Percentiles rank a stretch among this genome's conserved stretches.
These are phyloP conservation scores for Matsumyia berberina DNA, from an alignment of 2,888 invertebrate species.

Conservation along the genomic window DNA sequence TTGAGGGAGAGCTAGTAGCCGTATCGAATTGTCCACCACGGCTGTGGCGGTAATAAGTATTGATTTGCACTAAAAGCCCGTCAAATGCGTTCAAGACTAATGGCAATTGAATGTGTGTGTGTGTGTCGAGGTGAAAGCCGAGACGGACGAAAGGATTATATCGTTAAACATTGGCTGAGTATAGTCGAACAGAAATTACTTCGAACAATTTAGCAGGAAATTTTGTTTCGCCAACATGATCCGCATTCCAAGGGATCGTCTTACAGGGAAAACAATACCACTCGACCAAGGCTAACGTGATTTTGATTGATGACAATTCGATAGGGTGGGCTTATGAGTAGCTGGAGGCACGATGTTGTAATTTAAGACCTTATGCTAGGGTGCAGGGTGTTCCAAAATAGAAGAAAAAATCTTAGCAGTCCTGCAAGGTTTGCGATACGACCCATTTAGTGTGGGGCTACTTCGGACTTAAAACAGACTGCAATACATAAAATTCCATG, in stretches of 20 bases:
- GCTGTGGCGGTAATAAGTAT: slow-evolving; percentile 45
- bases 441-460: too few species aligned
- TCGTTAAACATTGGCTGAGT: slow-evolving; percentile 52
- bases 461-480: too few species aligned
- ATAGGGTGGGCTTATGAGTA: slow-evolving; percentile 6
- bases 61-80: slow-evolving; percentile 63
- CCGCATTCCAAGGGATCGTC: slow-evolving; percentile 59
- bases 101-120: slow-evolving; percentile 20
- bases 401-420: too few species aligned
- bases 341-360: not conserved
- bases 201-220: slow-evolving; percentile 55
- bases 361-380: not conserved
- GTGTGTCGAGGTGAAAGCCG: slow-evolving; percentile 25
- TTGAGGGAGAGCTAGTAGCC: slow-evolving; percentile 46
- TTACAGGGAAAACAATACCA: slow-evolving; percentile 42
- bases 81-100: slow-evolving; percentile 52
- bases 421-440: too few species aligned
- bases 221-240: slow-evolving; percentile 21
- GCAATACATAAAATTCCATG: too few species aligned
- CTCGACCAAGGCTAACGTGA: slow-evolving; percentile 25
- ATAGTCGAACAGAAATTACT: slow-evolving; percentile 39
- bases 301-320: slow-evolving; percentile 58
- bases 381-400: not conserved
- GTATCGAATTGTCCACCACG: slow-evolving; percentile 24
- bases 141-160: slow-evolving; percentile 59